Evolutionary conservation across 2,888 invertebrate genomes (phyloP).

Genomic region (Eugnorisma glareosa): DNA sequence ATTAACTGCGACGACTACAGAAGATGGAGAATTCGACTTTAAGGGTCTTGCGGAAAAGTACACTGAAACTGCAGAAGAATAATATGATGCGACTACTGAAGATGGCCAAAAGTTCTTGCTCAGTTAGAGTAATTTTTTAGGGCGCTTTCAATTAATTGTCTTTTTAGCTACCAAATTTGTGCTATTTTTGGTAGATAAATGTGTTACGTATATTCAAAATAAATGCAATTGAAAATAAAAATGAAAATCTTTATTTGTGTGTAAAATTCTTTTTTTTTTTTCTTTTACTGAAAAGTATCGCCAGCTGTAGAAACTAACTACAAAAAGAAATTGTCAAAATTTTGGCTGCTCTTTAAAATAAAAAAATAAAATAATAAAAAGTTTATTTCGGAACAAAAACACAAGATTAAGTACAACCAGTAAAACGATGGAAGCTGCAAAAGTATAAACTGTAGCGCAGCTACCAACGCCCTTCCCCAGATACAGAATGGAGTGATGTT

Average conservation of each 20-base stretch:
- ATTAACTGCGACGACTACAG: background rate
- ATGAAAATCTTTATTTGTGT: no score
- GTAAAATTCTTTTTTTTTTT: no score
- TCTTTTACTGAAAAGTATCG: background rate
- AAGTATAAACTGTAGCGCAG: no score
- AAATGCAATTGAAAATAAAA: no score
- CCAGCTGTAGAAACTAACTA: background rate
- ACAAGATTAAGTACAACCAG: no score
- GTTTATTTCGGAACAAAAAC: no score
- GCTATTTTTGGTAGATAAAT: background rate
- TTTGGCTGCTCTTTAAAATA: no score
- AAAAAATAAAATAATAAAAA: no score
- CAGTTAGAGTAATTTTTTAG: background rate
- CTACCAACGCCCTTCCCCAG: no score
- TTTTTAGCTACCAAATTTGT: background rate
- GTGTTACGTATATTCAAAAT: background rate
- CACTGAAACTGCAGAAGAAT: constrained; percentile 8
- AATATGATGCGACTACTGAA: constrained; percentile 46
- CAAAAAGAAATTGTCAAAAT: background rate
- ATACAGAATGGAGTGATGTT: no score
- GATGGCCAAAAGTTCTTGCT: constrained; percentile 38
- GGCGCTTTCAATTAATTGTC: background rate
- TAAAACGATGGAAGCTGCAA: no score
- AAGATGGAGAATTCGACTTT: constrained; percentile 34
- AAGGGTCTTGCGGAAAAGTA: constrained; percentile 40